phyloP scores from a whole-genome alignment of 1,140 invertebrate genomes.

The Drosophila dunni region DNA sequence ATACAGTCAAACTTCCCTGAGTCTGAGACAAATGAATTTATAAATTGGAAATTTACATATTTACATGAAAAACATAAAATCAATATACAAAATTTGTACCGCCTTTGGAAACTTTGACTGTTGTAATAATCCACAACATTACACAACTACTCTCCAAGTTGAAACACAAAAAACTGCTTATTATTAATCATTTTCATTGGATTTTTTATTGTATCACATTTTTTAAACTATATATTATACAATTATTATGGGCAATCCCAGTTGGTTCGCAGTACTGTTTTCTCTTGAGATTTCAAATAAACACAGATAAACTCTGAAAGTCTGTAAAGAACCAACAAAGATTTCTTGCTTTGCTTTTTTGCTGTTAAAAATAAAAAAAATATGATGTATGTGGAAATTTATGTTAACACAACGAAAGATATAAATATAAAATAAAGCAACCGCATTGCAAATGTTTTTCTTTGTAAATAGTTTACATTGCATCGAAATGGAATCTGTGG shows the following conservation, averaged over 20 bases:
- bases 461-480: slow-evolving; percentile 86
- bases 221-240: slow-evolving; percentile 61
- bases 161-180: background rate
- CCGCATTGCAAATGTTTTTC: slow-evolving; percentile 19
- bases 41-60: too few species aligned
- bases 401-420: slow-evolving; percentile 38
- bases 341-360: slow-evolving; percentile 6
- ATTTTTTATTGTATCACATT: slow-evolving; percentile 61
- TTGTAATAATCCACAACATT: background rate
- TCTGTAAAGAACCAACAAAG: slow-evolving; percentile 22
- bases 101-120: background rate
- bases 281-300: slow-evolving; percentile 8
- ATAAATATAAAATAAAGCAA: slow-evolving; percentile 45
- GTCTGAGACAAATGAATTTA: background rate
- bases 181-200: slow-evolving; percentile 28
- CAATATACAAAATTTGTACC: too few species aligned
- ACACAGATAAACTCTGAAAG: slow-evolving; percentile 9
- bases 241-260: slow-evolving; percentile 26
- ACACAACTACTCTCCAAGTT: background rate
- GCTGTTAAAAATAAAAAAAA: slow-evolving; percentile 2
- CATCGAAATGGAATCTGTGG: slow-evolving; percentile 93
- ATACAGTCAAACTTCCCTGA: background rate
- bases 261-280: slow-evolving; percentile 19
- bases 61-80: too few species aligned
- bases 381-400: slow-evolving; percentile 9